Percentiles rank a stretch among this genome's conserved stretches.
These are phyloP conservation scores for Microcebus murinus DNA, from an alignment of 2,113 vertebrate genomes.

Conservation along the genomic window DNA sequence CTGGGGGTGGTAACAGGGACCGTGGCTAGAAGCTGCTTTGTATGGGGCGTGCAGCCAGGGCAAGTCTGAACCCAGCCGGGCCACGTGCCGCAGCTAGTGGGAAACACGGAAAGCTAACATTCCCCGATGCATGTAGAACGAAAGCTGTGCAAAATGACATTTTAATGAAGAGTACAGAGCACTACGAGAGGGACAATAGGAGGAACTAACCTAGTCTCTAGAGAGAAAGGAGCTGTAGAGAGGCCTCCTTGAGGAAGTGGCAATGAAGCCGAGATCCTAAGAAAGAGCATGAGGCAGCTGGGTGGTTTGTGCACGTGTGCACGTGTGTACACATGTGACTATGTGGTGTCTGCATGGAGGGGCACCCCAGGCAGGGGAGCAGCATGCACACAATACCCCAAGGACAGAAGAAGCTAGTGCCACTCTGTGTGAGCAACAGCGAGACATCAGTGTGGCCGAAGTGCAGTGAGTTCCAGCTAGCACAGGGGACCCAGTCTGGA, in stretches of 20 bases:
- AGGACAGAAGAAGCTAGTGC: neutral
- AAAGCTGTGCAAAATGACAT: neutral
- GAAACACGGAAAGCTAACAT: neutral
- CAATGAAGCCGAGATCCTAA: neutral
- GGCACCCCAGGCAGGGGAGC: neutral
- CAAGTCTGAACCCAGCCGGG: neutral
- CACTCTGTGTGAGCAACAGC: neutral
- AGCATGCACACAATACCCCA: neutral
- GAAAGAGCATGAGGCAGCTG: neutral
- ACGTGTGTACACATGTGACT: neutral
- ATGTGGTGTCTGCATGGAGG: neutral
- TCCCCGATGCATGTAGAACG: too few species aligned
- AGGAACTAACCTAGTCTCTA: neutral
- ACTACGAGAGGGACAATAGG: neutral
- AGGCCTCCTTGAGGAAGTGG: neutral
- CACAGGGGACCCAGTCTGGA: fast-evolving
- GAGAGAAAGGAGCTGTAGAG: too few species aligned
- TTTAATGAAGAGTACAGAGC: neutral
- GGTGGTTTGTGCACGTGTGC: too few species aligned
- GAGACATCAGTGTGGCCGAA: neutral
- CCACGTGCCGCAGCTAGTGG: too few species aligned
- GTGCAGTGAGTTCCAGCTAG: neutral
- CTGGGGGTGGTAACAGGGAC: neutral
- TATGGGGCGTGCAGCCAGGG: neutral
- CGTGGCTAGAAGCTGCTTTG: fast-evolving